A percentile compares a stretch with the other conserved stretches of the same genome.
These are phyloP conservation scores for Drosophila parabipectinata DNA, from an alignment of 1,140 invertebrate species.

Conservation along the genomic window DNA sequence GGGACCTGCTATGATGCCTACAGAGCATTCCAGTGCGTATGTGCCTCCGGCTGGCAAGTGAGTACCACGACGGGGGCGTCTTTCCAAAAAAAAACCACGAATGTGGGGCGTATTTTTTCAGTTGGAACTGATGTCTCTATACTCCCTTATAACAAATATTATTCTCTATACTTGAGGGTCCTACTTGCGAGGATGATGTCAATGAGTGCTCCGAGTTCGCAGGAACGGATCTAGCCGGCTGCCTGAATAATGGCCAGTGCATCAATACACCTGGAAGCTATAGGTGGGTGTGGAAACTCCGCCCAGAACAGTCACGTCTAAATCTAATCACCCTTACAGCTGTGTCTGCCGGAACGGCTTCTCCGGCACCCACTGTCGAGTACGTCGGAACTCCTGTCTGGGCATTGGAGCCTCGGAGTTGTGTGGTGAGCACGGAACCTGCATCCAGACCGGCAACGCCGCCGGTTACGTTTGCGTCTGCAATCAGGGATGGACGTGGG, in stretches of 20 bases:
- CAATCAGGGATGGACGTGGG: constrained; percentile 93
- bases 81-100: background rate
- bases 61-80: constrained; percentile 49
- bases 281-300: constrained; percentile 85
- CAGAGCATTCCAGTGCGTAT: constrained; percentile 90
- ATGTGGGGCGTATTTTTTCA: constrained; percentile 55
- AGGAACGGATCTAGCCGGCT: constrained; percentile 92
- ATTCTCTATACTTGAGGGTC: constrained; percentile 85
- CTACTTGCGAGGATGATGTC: constrained; percentile 90
- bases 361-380: constrained; percentile 92
- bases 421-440: constrained; percentile 95
- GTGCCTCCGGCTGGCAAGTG: constrained; percentile 91
- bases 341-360: constrained; percentile 91
- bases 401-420: constrained; percentile 88
- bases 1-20: constrained; percentile 91
- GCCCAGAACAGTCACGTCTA: too few species aligned
- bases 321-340: constrained; percentile 80
- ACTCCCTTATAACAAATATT: background rate
- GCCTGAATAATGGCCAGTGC: constrained; percentile 96
- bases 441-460: constrained; percentile 86
- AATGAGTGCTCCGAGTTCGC: constrained; percentile 92
- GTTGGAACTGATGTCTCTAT: background rate
- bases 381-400: constrained; percentile 89
- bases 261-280: constrained; percentile 91
- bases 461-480: constrained; percentile 90